Evolutionary conservation across 2,888 invertebrate genomes (phyloP).

Genomic region (Rhamphomyia laevipes): DNA sequence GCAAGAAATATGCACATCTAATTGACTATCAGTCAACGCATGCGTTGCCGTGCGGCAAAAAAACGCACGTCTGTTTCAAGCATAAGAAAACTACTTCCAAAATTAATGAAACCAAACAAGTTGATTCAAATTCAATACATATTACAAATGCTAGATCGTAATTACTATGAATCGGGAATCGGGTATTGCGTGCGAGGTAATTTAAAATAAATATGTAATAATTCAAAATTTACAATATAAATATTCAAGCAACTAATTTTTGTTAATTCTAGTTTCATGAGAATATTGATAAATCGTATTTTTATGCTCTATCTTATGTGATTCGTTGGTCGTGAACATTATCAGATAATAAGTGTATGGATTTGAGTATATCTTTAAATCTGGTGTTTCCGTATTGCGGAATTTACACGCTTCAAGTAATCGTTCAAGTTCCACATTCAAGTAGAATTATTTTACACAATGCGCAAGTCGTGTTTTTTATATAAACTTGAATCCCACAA

Average conservation of each 20-base stretch:
- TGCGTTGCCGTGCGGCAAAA: too few relatives aligned
- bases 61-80: too few relatives aligned
- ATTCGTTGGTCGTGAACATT: conserved; percentile 37
- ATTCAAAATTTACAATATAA: neutral
- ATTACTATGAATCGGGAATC: conserved; percentile 26
- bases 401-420: too few relatives aligned
- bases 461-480: too few relatives aligned
- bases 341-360: conserved; percentile 38
- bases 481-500: too few relatives aligned
- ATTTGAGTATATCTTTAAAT: conserved; percentile 33
- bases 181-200: conserved; percentile 32
- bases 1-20: too few relatives aligned
- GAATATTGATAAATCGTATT: conserved; percentile 26
- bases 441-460: too few relatives aligned
- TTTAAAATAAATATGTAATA: conserved; percentile 5
- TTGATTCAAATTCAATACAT: conserved; percentile 17
- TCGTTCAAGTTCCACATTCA: too few relatives aligned
- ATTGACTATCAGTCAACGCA: too few relatives aligned
- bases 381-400: too few relatives aligned
- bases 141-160: conserved; percentile 24
- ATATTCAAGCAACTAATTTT: conserved; percentile 1
- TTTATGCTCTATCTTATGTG: conserved; percentile 38
- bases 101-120: conserved; percentile 19
- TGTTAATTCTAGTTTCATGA: conserved; percentile 34
- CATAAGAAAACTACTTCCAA: conserved; percentile 27